Evolutionary conservation across 2,797 vertebrate genomes (phyloP), one percentile per base, ranked within the genome.

Genomic region (Amazona finschi): DNA sequence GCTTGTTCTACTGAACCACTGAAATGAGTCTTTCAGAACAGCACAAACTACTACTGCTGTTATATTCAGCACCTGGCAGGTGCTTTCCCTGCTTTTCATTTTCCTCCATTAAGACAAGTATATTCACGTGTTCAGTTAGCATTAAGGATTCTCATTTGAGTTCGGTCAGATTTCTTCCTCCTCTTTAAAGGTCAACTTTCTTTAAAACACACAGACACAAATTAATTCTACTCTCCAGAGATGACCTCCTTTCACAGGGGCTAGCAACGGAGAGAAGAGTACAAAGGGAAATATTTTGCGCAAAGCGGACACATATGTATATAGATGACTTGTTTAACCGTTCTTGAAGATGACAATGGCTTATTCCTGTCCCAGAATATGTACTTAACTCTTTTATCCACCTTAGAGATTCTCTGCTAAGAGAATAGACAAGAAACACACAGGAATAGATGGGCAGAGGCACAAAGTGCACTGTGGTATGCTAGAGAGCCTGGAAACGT

Each of bases 141-240:
- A 58, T 46, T 39, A 91, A 85, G 41, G 53, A 83, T 46, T 80
- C 52, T 92, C 77, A 36, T 79, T 33, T 2, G 12, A 80, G 41
- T 49, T 78, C 6, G 0, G 75, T 65, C 20, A 67, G 39, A 33
- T 30, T 53, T 84, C 57, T 93, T 85, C 65, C 17, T 74, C 28
- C 44, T 75, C 49, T 87, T 83, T 71, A 93, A 93, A 93, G 88
- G 88, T 90, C 84, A 83, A 31, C 53, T 83, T 92, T 53, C 67
- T 84, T 86, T 87, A 88, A 94, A 93, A 57, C 16, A 84, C 3
- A 11, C 33, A 82, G 64, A 43, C 70, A 81, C 38, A 88, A 88
- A 90, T 85, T 91, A 94, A 77, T 85, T 81, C 60, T 57, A 15
- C 44, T 64, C 93, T 93, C 83, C 44, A 74, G 89, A 84, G 50